Conservation (phyloP, 1,140 invertebrate species). For the Lepeophtheirus salmonis region DNA sequence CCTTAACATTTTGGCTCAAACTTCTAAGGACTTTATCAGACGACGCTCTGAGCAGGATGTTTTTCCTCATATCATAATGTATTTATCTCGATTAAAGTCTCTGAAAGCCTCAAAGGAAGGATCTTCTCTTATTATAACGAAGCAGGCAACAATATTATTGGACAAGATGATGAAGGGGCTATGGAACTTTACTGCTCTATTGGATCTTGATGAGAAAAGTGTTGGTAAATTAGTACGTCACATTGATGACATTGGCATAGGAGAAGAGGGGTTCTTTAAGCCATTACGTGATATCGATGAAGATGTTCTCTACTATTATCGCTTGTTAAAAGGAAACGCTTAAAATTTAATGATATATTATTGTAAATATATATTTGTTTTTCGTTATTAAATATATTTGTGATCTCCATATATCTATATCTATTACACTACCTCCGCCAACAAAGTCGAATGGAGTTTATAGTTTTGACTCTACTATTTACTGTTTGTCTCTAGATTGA, state of each 20-base stretch:
- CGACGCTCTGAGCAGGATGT: background rate
- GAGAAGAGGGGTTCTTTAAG: background rate
- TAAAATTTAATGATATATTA: too few species aligned
- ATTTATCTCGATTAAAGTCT: background rate
- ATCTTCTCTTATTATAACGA: background rate
- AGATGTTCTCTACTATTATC: background rate
- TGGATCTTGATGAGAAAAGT: constrained; percentile 7
- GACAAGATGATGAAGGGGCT: constrained; percentile 1
- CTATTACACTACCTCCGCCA: too few species aligned
- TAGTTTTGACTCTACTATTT: too few species aligned
- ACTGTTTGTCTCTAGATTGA: too few species aligned
- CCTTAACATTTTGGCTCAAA: background rate
- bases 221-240: background rate
- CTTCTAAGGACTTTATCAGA: constrained; percentile 3
- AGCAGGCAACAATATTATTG: background rate
- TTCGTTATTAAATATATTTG: too few species aligned
- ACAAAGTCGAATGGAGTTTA: too few species aligned
- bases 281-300: background rate
- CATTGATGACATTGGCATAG: background rate
- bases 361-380: background rate
- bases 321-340: background rate
- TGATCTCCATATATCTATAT: too few species aligned
- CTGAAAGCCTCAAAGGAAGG: background rate
- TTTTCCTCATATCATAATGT: constrained; percentile 1
- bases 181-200: constrained; percentile 10